Conservation (phyloP, 53 echinoderm and acorn worm species). For the Echinometra lucunter region DNA sequence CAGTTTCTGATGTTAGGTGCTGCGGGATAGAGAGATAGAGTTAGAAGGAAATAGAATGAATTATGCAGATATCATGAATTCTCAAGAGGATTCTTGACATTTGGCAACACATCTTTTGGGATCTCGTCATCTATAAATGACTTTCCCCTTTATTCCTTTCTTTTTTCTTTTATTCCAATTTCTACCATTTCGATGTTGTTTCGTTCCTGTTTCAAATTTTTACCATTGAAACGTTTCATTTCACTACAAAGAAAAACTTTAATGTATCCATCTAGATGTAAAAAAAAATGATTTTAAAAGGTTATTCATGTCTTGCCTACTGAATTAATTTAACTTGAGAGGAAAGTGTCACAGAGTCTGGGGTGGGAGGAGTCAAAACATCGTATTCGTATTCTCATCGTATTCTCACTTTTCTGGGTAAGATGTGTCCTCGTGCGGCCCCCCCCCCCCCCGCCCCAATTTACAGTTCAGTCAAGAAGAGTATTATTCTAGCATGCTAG, state of each 20-base stretch:
- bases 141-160: background rate
- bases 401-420: no score
- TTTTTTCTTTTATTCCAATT: background rate
- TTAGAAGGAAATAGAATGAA: conserved; percentile 16
- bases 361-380: no score
- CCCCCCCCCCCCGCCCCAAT: no score
- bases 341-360: no score
- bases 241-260: background rate
- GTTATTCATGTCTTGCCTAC: no score
- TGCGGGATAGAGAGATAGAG: conserved; percentile 6
- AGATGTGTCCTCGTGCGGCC: no score
- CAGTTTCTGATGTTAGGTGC: conserved; percentile 20
- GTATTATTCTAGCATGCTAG: no score
- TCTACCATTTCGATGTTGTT: background rate
- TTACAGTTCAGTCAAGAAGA: no score
- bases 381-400: no score
- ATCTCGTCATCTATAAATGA: background rate
- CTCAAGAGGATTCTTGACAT: conserved; percentile 7
- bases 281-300: no score
- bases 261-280: no score
- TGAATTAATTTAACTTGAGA: no score
- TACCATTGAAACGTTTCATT: background rate
- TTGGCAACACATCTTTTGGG: background rate
- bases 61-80: conserved; percentile 27
- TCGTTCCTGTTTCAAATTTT: background rate